These are phyloP conservation scores for Colistium nudipinnis DNA, from an alignment of 2,113 vertebrate species.

Conservation along the genomic window DNA sequence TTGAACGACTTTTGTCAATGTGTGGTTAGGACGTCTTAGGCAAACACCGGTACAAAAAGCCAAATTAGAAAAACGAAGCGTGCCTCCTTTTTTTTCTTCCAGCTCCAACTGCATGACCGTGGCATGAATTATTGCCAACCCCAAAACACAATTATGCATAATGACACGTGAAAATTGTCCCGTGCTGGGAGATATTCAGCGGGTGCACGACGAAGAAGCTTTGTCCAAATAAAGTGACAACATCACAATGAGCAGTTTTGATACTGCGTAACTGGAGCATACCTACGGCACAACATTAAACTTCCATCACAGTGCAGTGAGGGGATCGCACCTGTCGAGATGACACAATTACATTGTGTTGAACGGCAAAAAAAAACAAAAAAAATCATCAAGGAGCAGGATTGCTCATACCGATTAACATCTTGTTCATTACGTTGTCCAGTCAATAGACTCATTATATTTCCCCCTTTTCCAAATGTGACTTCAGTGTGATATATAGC, in stretches of 20 bases:
- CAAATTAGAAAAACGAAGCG: neutral
- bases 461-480: neutral
- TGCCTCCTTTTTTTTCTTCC: neutral
- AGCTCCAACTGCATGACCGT: neutral
- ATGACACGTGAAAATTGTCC: neutral
- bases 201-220: neutral
- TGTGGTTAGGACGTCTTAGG: constrained; percentile 19
- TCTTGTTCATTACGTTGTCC: neutral
- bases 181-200: neutral
- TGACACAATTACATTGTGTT: neutral
- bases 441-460: constrained; percentile 8
- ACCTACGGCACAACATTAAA: neutral
- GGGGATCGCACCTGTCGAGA: neutral
- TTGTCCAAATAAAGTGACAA: neutral
- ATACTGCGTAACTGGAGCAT: neutral
- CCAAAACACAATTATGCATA: neutral
- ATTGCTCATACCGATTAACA: constrained; percentile 11
- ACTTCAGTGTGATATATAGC: constrained; percentile 16
- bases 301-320: neutral
- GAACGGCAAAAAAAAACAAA: constrained; percentile 6
- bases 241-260: neutral
- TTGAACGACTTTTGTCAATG: neutral
- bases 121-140: neutral
- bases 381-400: neutral
- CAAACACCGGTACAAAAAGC: constrained; percentile 5